Evolutionary conservation across 2,888 invertebrate species (phyloP), one percentile per base, ranked within the genome.

Genomic region (Platycheirus rosarum): DNA sequence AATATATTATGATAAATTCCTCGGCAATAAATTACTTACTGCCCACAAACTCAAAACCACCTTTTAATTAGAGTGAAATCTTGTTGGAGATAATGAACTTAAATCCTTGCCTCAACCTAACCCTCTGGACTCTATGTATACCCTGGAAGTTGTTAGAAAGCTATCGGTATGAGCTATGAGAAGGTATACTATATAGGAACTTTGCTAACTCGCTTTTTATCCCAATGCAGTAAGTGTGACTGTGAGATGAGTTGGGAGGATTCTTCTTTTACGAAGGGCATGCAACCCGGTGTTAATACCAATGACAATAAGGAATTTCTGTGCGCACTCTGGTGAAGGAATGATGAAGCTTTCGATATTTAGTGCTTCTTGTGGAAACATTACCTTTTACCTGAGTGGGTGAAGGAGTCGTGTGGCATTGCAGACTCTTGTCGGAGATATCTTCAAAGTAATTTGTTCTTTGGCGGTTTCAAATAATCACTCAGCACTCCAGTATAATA

Each of bases 11-110:
- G 86, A 86, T 86, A 86, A 86, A 86, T 86, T 86, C 79, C 82
- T 85, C 84, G 84, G 84, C 86, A 86, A 86, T 86, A 86, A 85
- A 86, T 86, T 86, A 86, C 85, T 86, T 86, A 85, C 84, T 86
- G 85, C 86, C 85, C 86, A 85, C 85, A 86, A 86, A 84, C 85
- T 86, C 85, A 84, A 85, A 85, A 86, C 86, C 86, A 86, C 85
- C 86, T 85, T 86, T 86, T 86, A 86, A 86, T 85, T 86, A 86
- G 85, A 85, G 84, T 85, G 84, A 86, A 86, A 85, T 86, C 84
- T 84, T 86, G 85, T 85, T 85, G 84, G 84, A 85, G 86, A 86
- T 86, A 86, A 86, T 86, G 85, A 86, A 86, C 86, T 86, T 85
- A 86, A 85, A 86, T 85, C 85, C 84, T 86, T 74, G 73, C 57